Evolutionary conservation across 2,113 vertebrate species (phyloP).

Genomic region (Austrofundulus limnaeus): DNA sequence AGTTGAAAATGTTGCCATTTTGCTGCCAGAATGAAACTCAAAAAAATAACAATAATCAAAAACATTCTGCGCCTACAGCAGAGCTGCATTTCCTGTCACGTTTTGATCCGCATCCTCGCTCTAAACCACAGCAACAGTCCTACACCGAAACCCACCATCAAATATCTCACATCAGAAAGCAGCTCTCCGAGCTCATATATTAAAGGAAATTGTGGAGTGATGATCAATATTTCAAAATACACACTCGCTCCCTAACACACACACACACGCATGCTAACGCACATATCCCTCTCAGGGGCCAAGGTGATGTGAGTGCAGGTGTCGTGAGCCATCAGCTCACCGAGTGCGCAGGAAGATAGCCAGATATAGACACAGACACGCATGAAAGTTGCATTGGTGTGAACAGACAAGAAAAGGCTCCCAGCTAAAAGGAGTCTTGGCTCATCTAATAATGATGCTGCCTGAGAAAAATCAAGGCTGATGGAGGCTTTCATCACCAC

Average conservation of each 20-base stretch:
- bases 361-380: slow-evolving; percentile 45
- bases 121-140: slow-evolving; percentile 8
- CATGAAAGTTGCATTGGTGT: slow-evolving; percentile 64
- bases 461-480: slow-evolving; percentile 48
- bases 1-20: no score
- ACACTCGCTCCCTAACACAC: slow-evolving; percentile 6
- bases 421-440: slow-evolving; percentile 49
- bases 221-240: slow-evolving; percentile 55
- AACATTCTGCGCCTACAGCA: background rate
- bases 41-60: no score
- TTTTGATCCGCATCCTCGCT: background rate
- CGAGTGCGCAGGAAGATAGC: slow-evolving; percentile 25
- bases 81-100: background rate
- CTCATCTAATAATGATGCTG: slow-evolving; percentile 71
- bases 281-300: slow-evolving; percentile 34
- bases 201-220: slow-evolving; percentile 10
- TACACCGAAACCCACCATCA: background rate
- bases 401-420: slow-evolving; percentile 60
- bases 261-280: slow-evolving; percentile 9
- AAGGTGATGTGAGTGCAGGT: slow-evolving; percentile 61
- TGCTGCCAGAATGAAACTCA: no score
- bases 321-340: slow-evolving; percentile 59
- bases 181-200: slow-evolving; percentile 12
- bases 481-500: slow-evolving; percentile 55
- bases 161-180: slow-evolving; percentile 10